Evolutionary conservation across 2,888 invertebrate genomes (phyloP), one percentile per base, ranked within the genome.

Genomic region (Mesoligia furuncula): DNA sequence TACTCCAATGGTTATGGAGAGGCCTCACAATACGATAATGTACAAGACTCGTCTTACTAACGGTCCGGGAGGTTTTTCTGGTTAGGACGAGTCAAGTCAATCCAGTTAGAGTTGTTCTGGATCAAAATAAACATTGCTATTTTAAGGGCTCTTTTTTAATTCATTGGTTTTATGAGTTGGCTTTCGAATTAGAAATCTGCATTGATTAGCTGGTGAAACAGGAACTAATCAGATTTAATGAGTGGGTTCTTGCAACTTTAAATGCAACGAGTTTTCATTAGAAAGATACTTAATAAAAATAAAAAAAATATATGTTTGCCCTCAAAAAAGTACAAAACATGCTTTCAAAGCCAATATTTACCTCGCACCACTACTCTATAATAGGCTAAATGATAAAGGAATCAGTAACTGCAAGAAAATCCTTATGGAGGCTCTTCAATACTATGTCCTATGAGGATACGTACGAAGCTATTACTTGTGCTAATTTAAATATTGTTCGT

Each of bases 71-170:
- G 27, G 77, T 74, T 76, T 65, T 76, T 83, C 85, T 83, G 27
- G 81, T 84, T 81, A 39, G 1, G 5, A 51, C 80, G 42, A 64
- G 74, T 66, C 51, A 39, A 69, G 70, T 54, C 9, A 64, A 67
- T 64, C 81, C 85, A 64, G 85, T 84, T 85, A 51, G 20, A 61
- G 66, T n/a, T 4, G 36, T 42, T 73, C 73, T 73, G 62, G 84
- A 85, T 81, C 73, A 75, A 75, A 85, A 85, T 81, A 84, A 81
- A 84, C 78, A 84, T 75, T 11, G 27, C 39, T 64, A 65, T 74
- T 82, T 73, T 59, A 48, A 73, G 51, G 51, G 2, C 0, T 20
- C 4, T 54, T 79, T 73, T 68, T 64, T 11, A 83, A 71, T 36
- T 62, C 1, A 66, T 54, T 48, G 39, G 45, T 57, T 66, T 61